Percentiles rank a stretch among this genome's conserved stretches.
These are phyloP conservation scores for Trimorus sp. DNA, from an alignment of 2,888 invertebrate genomes.

Conservation along the genomic window DNA sequence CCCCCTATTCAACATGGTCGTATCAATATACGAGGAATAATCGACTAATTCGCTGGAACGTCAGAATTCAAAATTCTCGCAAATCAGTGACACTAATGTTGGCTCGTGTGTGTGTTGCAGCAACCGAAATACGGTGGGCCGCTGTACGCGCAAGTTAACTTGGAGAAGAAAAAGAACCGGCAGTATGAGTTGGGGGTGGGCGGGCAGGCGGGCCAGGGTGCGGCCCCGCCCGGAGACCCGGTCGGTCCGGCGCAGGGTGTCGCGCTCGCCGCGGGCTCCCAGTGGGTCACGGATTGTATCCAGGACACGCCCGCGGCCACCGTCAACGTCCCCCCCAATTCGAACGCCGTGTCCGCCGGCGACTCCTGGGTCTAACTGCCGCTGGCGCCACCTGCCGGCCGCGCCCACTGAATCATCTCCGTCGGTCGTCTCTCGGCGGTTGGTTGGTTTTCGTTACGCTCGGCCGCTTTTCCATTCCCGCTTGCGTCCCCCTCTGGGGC, in stretches of 20 bases:
- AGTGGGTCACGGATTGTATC: conserved; percentile 74
- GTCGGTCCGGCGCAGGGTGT: conserved; percentile 66
- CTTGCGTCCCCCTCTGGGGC: conserved; percentile 24
- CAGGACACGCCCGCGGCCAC: conserved; percentile 72
- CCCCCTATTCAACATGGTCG: conserved; percentile 34
- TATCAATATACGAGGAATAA: conserved; percentile 5
- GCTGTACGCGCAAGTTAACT: conserved; percentile 85
- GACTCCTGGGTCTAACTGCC: conserved; percentile 69
- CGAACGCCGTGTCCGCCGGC: conserved; percentile 77
- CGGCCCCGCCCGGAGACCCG: conserved; percentile 68
- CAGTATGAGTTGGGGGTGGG: conserved; percentile 81
- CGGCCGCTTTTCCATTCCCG: conserved; percentile 30
- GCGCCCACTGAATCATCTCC: conserved; percentile 22
- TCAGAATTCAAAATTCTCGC: neutral
- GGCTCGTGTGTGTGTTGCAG: conserved; percentile 80
- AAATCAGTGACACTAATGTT: conserved; percentile 70
- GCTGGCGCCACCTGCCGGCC: conserved; percentile 36
- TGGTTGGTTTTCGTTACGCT: conserved; percentile 34
- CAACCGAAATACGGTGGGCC: conserved; percentile 84
- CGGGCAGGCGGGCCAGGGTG: conserved; percentile 76
- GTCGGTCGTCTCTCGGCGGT: conserved; percentile 27
- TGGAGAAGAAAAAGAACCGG: conserved; percentile 85
- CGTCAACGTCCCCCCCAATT: conserved; percentile 77
- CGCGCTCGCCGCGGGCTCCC: conserved; percentile 71
- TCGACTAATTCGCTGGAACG: neutral